A percentile compares a stretch with the other conserved stretches of the same genome.
Conservation (phyloP, 2,888 invertebrate species). For the Mechanitis mazaeus region DNA sequence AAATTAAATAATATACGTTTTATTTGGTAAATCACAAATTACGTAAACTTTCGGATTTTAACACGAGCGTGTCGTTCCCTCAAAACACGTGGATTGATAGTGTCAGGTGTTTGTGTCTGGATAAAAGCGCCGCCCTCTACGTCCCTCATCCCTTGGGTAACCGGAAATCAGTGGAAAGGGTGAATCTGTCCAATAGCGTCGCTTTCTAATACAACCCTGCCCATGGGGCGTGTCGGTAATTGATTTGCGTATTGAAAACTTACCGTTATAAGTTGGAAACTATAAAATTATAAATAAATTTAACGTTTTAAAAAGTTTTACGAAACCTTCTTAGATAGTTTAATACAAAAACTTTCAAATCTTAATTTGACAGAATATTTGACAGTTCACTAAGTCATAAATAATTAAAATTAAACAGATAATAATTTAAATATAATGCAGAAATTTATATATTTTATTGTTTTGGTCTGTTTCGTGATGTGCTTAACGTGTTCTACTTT, state of each 20-base stretch:
- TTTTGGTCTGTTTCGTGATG: constrained; percentile 45
- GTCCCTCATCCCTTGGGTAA: constrained; percentile 40
- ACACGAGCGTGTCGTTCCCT: constrained; percentile 46
- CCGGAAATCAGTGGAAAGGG: constrained; percentile 44
- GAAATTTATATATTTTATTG: constrained; percentile 42
- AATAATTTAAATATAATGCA: constrained; percentile 40
- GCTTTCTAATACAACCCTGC: constrained; percentile 35
- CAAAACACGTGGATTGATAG: constrained; percentile 54
- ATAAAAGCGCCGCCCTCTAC: constrained; percentile 45
- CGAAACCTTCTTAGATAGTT: neutral
- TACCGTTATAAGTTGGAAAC: neutral
- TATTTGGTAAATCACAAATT: constrained; percentile 1
- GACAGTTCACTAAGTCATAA: neutral
- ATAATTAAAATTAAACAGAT: neutral
- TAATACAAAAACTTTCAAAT: neutral
- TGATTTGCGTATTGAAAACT: constrained; percentile 16
- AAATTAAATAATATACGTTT: constrained; percentile 8
- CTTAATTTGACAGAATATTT: neutral
- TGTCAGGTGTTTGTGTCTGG: constrained; percentile 56
- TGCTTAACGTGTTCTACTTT: constrained; percentile 57
- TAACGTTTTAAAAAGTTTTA: neutral
- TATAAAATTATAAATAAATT: neutral
- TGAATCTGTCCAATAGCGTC: constrained; percentile 46
- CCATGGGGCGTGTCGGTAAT: constrained; percentile 41
- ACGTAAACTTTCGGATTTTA: constrained; percentile 6